Percentiles rank a stretch among this genome's conserved stretches.
These are phyloP conservation scores for Macaria notata DNA, from an alignment of 2,888 invertebrate species.

Conservation along the genomic window DNA sequence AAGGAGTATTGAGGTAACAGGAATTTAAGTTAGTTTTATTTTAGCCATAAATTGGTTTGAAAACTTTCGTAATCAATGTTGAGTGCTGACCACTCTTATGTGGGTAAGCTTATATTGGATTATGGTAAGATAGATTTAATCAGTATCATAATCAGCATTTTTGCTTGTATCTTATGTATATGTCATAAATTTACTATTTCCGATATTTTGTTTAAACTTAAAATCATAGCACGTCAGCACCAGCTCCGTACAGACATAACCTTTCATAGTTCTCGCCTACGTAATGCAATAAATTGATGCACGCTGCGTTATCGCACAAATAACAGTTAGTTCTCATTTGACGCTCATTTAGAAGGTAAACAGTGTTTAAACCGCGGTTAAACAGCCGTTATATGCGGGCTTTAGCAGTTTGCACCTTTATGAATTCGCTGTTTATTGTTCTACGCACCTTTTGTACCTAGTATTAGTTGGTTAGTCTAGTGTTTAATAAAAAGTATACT, in stretches of 20 bases:
- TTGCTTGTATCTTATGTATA: too few species aligned
- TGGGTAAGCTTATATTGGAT: too few species aligned
- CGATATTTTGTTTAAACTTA: too few species aligned
- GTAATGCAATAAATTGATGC: conserved; percentile 57
- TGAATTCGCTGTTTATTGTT: conserved; percentile 26
- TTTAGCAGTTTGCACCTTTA: conserved; percentile 53
- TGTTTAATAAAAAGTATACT: conserved; percentile 4
- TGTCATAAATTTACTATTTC: background rate
- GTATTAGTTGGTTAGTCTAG: background rate
- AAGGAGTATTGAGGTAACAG: too few species aligned
- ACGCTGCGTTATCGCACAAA: conserved; percentile 60
- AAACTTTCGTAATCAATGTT: too few species aligned
- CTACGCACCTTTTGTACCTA: conserved; percentile 5
- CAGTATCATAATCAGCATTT: too few species aligned
- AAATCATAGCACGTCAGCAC: conserved; percentile 2
- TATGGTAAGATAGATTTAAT: too few species aligned
- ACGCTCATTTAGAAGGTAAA: conserved; percentile 69
- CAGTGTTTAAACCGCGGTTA: conserved; percentile 43
- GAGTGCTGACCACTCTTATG: too few species aligned
- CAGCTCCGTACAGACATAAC: conserved; percentile 14
- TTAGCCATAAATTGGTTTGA: too few species aligned
- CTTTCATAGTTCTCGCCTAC: conserved; percentile 39
- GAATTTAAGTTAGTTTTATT: too few species aligned
- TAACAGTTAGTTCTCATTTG: conserved; percentile 72
- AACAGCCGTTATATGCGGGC: conserved; percentile 61